phyloP scores from a whole-genome alignment of 2,113 vertebrate species.

The Gracilinanus agilis region DNA sequence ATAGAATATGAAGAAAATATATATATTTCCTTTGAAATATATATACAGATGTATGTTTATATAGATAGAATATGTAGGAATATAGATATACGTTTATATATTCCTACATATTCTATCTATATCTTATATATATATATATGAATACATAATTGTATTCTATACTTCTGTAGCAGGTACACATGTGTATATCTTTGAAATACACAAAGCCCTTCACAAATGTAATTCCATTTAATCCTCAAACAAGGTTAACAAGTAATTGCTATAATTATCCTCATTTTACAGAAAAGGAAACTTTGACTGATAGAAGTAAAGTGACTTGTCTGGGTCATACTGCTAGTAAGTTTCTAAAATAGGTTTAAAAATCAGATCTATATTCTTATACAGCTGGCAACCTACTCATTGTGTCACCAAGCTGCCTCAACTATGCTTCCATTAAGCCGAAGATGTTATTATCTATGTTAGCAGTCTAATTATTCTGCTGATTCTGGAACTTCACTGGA shows the following conservation, averaged over 20 bases:
- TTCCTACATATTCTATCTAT: too few species aligned
- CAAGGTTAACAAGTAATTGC: not conserved
- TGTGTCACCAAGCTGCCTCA: not conserved
- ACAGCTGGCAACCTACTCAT: not conserved
- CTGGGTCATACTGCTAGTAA: not conserved
- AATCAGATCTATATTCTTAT: not conserved
- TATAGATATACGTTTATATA: too few species aligned
- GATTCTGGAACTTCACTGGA: not conserved
- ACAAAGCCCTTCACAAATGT: not conserved
- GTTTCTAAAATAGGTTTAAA: not conserved
- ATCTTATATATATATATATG: too few species aligned
- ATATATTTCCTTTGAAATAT: too few species aligned
- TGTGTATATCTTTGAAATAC: not conserved
- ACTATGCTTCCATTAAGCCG: not conserved
- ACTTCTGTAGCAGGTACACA: not conserved
- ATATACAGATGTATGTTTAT: too few species aligned
- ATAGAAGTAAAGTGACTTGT: not conserved
- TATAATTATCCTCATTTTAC: not conserved
- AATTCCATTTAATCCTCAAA: not conserved
- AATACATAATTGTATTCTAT: not conserved
- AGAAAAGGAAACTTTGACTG: not conserved
- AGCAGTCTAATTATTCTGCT: not conserved
- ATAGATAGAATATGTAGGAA: too few species aligned
- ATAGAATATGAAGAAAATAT: too few species aligned
- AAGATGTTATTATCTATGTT: not conserved